A percentile compares a stretch with the other conserved stretches of the same genome.
Evolutionary conservation across 1,140 invertebrate species (phyloP).

Genomic region (Brachionus plicatilis): DNA sequence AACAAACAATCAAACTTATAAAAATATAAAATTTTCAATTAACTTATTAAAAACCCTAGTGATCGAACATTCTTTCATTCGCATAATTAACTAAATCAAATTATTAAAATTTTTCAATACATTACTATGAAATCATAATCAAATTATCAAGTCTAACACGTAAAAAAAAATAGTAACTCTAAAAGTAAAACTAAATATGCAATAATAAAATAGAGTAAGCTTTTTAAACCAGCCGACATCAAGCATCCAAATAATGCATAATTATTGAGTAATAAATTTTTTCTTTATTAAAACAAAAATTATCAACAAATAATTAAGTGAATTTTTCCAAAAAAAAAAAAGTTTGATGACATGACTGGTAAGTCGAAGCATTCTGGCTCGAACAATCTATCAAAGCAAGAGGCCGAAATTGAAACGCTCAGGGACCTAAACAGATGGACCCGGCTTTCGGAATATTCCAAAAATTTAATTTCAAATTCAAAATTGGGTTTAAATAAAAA

Average conservation of each 20-base stretch:
- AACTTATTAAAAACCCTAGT: too few species aligned
- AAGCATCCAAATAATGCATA: background rate
- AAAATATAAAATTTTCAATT: too few species aligned
- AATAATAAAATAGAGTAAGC: background rate
- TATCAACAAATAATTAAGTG: background rate
- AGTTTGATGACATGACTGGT: conserved; percentile 24
- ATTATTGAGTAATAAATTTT: background rate
- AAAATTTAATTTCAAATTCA: background rate
- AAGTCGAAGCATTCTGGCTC: background rate
- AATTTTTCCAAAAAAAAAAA: background rate
- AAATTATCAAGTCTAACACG: background rate
- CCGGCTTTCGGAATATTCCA: background rate
- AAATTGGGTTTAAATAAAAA: background rate
- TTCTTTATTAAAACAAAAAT: background rate
- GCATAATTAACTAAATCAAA: background rate
- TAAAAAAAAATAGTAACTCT: background rate
- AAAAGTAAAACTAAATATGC: conserved; percentile 1
- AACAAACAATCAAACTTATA: too few species aligned
- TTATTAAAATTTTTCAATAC: background rate
- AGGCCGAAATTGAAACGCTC: background rate
- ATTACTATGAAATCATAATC: background rate
- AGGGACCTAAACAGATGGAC: conserved; percentile 23
- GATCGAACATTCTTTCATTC: background rate
- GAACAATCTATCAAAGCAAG: background rate
- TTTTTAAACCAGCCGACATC: background rate